Evolutionary conservation across 2,888 invertebrate species (phyloP), one percentile per base, ranked within the genome.

Genomic region (Alitta virens): DNA sequence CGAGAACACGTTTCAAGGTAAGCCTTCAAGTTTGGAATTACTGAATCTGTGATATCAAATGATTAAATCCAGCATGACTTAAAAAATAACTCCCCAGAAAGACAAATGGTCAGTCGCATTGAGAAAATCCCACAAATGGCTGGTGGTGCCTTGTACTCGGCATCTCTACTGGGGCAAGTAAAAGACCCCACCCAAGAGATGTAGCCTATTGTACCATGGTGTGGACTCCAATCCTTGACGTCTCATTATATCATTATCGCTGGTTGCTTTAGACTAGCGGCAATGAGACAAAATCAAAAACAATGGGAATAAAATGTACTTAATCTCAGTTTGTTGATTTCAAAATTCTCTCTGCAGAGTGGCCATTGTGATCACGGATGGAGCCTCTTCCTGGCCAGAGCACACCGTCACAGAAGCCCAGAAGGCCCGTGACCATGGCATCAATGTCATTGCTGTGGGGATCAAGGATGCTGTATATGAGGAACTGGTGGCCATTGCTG

Each of bases 291-390:
- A 12, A 46, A 26, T 49, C 57, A 1, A 49, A 33, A 7, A 49
- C 49, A 49, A 58, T 7, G 21, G 27, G 57, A 49, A 49, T 1
- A 26, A 12, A n/a, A n/a, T n/a, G n/a, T n/a, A n/a, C n/a, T n/a
- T n/a, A n/a, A n/a, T n/a, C n/a, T n/a, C n/a, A n/a, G n/a, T n/a
- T n/a, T n/a, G n/a, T n/a, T n/a, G n/a, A n/a, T n/a, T n/a, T n/a
- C n/a, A n/a, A n/a, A n/a, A n/a, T n/a, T n/a, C n/a, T n/a, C n/a
- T 33, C 12, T 33, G 33, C 26, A 59, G 59, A 33, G 38, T 49
- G 52, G 52, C 23, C 9, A 59, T 59, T 27, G 40, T 59, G 18
- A 43, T 59, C 9, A 59, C 59, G 14, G 59, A 59, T 27, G 59
- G 59, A 14, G 3, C 18, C 2, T 59, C 59, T 2, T 2, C 24